Percentiles rank a stretch among this genome's conserved stretches.
phyloP scores from a whole-genome alignment of 2,888 invertebrate species.

The Congeria kusceri region DNA sequence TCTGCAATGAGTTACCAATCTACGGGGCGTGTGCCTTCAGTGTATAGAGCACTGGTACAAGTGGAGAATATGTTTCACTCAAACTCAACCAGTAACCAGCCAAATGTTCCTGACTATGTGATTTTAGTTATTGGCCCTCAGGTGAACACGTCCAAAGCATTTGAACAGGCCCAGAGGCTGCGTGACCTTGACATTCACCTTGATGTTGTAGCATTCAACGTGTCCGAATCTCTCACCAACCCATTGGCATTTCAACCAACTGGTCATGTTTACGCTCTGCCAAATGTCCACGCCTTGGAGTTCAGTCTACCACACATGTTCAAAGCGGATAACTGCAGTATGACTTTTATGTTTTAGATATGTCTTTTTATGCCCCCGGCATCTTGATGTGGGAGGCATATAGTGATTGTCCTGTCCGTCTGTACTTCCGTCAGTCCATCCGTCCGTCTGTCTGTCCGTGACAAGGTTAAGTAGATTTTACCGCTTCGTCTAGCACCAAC shows the following conservation, averaged over 20 bases:
- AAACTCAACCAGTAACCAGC: not conserved
- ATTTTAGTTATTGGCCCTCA: not conserved
- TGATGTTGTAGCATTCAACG: not conserved
- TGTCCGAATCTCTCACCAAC: not conserved
- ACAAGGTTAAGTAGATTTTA: too few species aligned
- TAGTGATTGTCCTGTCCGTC: too few species aligned
- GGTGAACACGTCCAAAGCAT: not conserved
- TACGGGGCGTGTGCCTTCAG: not conserved
- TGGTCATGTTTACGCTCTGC: not conserved
- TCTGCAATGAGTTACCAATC: conserved; percentile 7
- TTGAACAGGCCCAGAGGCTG: not conserved
- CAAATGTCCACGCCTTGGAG: not conserved
- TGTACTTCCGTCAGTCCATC: too few species aligned
- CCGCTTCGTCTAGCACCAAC: too few species aligned
- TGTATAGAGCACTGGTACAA: not conserved
- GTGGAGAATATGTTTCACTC: conserved; percentile 7
- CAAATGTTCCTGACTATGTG: not conserved
- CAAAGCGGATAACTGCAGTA: not conserved
- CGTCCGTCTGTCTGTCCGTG: too few species aligned
- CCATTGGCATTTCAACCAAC: not conserved
- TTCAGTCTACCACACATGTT: not conserved
- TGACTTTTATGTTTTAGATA: not conserved
- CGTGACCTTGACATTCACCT: not conserved
- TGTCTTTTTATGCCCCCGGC: too few species aligned
- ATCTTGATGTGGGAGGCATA: too few species aligned